Evolutionary conservation across 2,113 vertebrate genomes (phyloP).

Genomic region (Herpetotheres cachinnans): DNA sequence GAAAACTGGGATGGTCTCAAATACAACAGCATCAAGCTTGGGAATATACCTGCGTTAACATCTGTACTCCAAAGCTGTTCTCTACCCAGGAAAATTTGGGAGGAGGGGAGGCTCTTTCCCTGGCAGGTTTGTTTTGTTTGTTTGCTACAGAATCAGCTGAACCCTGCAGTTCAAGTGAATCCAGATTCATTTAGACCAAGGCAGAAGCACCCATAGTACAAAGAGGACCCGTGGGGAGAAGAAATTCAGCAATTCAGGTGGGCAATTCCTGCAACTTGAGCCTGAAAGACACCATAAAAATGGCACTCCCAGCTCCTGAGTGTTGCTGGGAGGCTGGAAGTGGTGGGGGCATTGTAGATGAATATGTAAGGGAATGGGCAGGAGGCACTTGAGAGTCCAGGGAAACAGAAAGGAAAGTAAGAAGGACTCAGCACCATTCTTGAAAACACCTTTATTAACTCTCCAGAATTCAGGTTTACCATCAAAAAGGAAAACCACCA

Average conservation of each 20-base stretch:
- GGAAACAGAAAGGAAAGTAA: neutral
- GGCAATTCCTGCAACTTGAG: neutral
- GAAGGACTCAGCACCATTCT: neutral
- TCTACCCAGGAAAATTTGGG: neutral
- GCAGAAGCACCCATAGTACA: neutral
- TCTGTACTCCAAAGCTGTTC: neutral
- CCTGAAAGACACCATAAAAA: neutral
- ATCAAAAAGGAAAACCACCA: neutral
- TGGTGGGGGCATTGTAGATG: neutral
- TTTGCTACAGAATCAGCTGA: neutral
- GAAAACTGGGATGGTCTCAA: neutral
- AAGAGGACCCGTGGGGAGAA: neutral
- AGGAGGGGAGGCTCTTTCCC: neutral
- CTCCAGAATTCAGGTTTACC: neutral
- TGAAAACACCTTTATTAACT: conserved; percentile 48
- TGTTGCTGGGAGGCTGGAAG: neutral
- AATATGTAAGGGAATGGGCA: neutral
- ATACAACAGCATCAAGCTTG: neutral
- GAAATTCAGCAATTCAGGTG: neutral
- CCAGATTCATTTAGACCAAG: neutral
- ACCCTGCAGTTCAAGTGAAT: neutral
- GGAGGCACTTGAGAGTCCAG: neutral
- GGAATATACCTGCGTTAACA: neutral
- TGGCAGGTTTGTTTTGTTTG: neutral
- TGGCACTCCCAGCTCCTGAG: neutral